A percentile compares a stretch with the other conserved stretches of the same genome.
These are phyloP conservation scores for Clarias gariepinus DNA, from an alignment of 2,113 vertebrate genomes.

Conservation along the genomic window DNA sequence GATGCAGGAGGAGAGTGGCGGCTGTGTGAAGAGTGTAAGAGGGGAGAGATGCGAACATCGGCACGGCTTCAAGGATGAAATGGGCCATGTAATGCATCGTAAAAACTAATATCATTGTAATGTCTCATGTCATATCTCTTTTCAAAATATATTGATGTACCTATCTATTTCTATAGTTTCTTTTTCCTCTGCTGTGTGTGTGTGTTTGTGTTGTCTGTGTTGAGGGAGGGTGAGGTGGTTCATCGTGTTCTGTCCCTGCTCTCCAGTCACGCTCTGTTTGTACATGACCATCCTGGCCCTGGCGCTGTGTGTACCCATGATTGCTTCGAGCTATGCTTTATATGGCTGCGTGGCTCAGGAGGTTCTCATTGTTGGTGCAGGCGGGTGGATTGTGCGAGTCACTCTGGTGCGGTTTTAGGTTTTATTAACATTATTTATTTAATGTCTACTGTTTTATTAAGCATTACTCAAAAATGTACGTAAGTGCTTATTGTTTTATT, in stretches of 20 bases:
- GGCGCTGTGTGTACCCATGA: neutral
- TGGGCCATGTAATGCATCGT: too few relatives aligned
- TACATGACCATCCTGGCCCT: neutral
- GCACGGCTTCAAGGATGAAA: too few relatives aligned
- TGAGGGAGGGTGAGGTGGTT: neutral
- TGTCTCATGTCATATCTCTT: too few relatives aligned
- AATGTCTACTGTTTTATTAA: too few relatives aligned
- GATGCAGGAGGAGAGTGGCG: too few relatives aligned
- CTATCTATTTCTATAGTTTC: too few relatives aligned
- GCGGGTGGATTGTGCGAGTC: neutral
- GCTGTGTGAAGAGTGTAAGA: too few relatives aligned
- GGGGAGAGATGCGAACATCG: too few relatives aligned
- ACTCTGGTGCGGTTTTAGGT: neutral
- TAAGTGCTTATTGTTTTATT: neutral
- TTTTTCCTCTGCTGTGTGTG: neutral
- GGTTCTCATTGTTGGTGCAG: neutral
- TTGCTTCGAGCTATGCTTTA: neutral
- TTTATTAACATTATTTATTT: neutral
- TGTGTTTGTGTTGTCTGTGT: neutral
- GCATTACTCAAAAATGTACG: too few relatives aligned
- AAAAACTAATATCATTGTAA: too few relatives aligned
- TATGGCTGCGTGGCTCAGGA: neutral
- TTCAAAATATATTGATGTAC: too few relatives aligned
- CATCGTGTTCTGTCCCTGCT: neutral
- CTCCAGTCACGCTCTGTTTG: neutral